These are phyloP conservation scores for Acanthurus lineatus DNA, from an alignment of 2,797 vertebrate species.

Conservation along the genomic window DNA sequence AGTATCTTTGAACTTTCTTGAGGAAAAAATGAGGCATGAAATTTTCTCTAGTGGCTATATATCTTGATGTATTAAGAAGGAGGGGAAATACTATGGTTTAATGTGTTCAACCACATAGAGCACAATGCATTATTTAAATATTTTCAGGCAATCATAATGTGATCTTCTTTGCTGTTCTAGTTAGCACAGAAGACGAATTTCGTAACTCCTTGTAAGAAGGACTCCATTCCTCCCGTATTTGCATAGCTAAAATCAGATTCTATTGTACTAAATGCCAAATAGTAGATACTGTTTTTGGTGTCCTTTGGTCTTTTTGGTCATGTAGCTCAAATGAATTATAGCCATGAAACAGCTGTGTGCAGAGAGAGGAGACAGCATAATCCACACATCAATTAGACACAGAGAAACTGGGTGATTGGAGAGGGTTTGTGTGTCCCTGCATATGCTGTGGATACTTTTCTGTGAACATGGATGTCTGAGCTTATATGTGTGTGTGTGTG, in stretches of 20 bases:
- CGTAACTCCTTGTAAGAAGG: slow-evolving; percentile 33
- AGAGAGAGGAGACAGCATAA: slow-evolving; percentile 73
- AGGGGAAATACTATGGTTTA: slow-evolving; percentile 11
- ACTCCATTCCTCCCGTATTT: slow-evolving; percentile 11
- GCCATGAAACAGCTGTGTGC: slow-evolving; percentile 70
- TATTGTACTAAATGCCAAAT: slow-evolving; percentile 24
- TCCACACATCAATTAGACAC: slow-evolving; percentile 77
- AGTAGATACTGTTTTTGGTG: slow-evolving; percentile 15
- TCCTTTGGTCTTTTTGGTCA: slow-evolving; percentile 4
- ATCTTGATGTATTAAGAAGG: slow-evolving; percentile 12
- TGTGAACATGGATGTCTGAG: slow-evolving; percentile 18
- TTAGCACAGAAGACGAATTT: slow-evolving; percentile 36
- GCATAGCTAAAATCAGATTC: slow-evolving; percentile 3
- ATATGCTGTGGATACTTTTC: slow-evolving; percentile 18
- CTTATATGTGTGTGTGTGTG: not conserved
- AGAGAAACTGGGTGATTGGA: slow-evolving; percentile 47
- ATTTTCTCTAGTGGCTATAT: slow-evolving; percentile 27
- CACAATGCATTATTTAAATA: slow-evolving; percentile 42
- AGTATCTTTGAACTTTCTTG: slow-evolving; percentile 22
- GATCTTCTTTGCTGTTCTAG: slow-evolving; percentile 50
- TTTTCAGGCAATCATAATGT: slow-evolving; percentile 65
- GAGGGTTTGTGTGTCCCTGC: slow-evolving; percentile 28
- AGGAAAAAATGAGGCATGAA: slow-evolving; percentile 11
- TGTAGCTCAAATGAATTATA: slow-evolving; percentile 36
- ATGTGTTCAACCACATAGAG: slow-evolving; percentile 38